Evolutionary conservation across 2,113 vertebrate species (phyloP).

Genomic region (Tachysurus fulvidraco): DNA sequence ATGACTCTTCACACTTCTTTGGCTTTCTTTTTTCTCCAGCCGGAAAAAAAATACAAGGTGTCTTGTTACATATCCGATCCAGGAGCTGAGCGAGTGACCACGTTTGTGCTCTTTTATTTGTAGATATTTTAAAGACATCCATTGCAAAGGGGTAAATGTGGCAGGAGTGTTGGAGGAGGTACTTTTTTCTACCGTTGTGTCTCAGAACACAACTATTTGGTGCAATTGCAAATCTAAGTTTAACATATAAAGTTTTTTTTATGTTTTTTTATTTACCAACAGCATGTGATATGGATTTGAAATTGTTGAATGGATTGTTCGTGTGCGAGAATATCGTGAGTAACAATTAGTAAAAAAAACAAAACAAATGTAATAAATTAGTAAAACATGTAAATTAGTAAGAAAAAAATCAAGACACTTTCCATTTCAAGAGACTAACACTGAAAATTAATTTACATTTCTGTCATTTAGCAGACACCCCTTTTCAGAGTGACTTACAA

Average conservation of each 20-base stretch:
- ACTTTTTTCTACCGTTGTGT: neutral
- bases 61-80: conserved; percentile 1
- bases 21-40: conserved; percentile 1
- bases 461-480: too few relatives aligned
- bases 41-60: neutral
- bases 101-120: neutral
- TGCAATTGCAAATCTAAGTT: neutral
- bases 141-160: neutral
- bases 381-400: neutral
- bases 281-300: neutral
- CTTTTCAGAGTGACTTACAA: too few relatives aligned
- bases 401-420: too few relatives aligned
- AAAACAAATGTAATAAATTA: neutral
- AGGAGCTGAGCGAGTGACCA: neutral
- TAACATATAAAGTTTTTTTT: neutral
- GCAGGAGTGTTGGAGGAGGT: neutral
- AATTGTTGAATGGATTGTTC: neutral
- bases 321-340: neutral
- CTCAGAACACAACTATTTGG: neutral
- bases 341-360: neutral
- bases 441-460: too few relatives aligned
- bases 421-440: too few relatives aligned
- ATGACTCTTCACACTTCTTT: neutral
- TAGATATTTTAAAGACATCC: neutral
- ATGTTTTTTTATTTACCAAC: neutral